Conservation (phyloP, 2,888 invertebrate species). For the Odontocerum albicorne region DNA sequence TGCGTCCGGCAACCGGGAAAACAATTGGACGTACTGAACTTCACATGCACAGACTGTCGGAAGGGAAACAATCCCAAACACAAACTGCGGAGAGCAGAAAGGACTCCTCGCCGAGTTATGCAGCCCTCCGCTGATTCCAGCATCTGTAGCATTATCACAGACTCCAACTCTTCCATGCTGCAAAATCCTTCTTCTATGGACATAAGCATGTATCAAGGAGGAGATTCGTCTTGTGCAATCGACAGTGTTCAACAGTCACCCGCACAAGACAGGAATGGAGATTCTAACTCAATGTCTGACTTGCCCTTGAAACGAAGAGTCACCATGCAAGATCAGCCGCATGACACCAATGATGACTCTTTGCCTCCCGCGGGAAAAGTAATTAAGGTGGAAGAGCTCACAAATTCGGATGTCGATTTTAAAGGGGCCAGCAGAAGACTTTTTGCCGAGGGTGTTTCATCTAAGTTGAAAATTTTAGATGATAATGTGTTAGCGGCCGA, state of each 20-base stretch:
- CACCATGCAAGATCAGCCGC: neutral
- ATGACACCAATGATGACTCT: conserved; percentile 8
- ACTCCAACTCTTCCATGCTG: conserved; percentile 21
- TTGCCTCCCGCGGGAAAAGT: neutral
- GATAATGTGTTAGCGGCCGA: too few species aligned
- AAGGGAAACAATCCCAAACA: conserved; percentile 45
- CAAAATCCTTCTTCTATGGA: conserved; percentile 6
- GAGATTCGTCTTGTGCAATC: conserved; percentile 15
- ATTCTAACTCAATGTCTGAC: conserved; percentile 18
- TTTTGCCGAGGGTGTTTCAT: conserved; percentile 5
- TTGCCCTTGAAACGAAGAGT: neutral
- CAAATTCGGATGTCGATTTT: conserved; percentile 7
- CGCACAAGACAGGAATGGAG: conserved; percentile 9
- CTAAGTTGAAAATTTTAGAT: neutral
- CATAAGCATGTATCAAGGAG: conserved; percentile 9
- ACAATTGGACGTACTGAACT: conserved; percentile 52
- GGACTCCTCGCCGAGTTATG: conserved; percentile 33
- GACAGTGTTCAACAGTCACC: conserved; percentile 9
- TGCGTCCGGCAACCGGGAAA: conserved; percentile 55
- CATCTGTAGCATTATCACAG: conserved; percentile 19
- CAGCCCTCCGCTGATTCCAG: conserved; percentile 23
- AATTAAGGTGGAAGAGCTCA: conserved; percentile 1
- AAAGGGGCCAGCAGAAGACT: conserved; percentile 17
- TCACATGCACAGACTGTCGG: conserved; percentile 56
- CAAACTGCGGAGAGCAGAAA: conserved; percentile 36